Base-by-base conservation (phyloP, 1,140 invertebrate genomes). In the Microplitis mediator region DNA sequence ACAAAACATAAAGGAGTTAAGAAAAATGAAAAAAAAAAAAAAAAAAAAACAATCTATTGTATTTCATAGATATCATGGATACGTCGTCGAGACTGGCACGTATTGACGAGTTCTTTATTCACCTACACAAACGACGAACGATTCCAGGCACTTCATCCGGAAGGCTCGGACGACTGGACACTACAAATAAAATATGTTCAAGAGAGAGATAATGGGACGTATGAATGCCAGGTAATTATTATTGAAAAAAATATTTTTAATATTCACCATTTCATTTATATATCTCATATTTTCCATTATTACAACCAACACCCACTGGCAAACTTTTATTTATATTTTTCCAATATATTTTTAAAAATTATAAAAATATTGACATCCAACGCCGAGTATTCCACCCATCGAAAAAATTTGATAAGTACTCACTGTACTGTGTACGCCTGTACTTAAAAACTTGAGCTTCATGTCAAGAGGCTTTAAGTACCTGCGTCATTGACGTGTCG, bases 141-240 rank as follows among this genome's bases (percentile, higher is more conserved):
- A 75, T 97, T 97, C 83, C 93, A 92, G 86, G 92, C 93, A 39
- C 86, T 93, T 51, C 93, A 94, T 84, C 86, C 89, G 23, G 92
- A 94, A 75, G 91, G 92, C 62, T 90, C 91, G 6, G 91, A 94
- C 76, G 93, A 95, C 85, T 98, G 96, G 96, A 96, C 94, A 64
- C 89, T 98, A 76, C 93, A 97, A 87, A 97, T 98, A 81, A 96
- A 96, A 88, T 97, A 95, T 86, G 95, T 97, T 71, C 93, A 95
- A 84, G 93, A 93, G 79, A 89, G 93, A 78, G 96, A 98, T 88
- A 95, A 95, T 79, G 97, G 97, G 75, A 95, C 95, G 58, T 98
- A 98, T 87, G 96, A 97, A 83, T 98, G 97, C 87, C 96, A 98
- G 92, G 95, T 97, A 89, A 92, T 88, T 83, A 34, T 50, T 31